Evolutionary conservation across 1,140 invertebrate species (phyloP).

Genomic region (Proctacanthus coquilletti): DNA sequence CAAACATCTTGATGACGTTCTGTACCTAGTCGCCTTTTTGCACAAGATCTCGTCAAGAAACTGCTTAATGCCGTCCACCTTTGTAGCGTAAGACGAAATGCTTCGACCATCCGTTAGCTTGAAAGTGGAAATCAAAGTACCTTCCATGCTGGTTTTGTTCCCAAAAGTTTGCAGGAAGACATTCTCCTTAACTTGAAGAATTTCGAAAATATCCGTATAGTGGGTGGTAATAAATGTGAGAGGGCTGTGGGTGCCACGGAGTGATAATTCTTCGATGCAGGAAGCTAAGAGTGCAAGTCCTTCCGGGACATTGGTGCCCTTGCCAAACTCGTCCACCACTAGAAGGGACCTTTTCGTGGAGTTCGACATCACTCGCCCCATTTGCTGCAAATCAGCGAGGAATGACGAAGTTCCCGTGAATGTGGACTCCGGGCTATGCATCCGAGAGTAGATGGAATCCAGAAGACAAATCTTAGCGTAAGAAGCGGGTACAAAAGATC

Average conservation of each 20-base stretch:
- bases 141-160: not conserved
- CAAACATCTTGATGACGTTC: no score
- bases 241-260: not conserved
- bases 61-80: not conserved
- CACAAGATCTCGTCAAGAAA: not conserved
- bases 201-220: not conserved
- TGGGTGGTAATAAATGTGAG: slow-evolving; percentile 1
- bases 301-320: slow-evolving; percentile 55
- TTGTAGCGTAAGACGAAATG: not conserved
- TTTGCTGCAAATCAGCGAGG: slow-evolving; percentile 55
- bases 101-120: not conserved
- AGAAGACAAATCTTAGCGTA: slow-evolving; percentile 44
- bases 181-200: not conserved
- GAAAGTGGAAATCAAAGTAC: not conserved
- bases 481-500: slow-evolving; percentile 66
- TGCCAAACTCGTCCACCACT: slow-evolving; percentile 73
- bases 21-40: not conserved
- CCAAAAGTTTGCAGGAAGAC: not conserved
- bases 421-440: slow-evolving; percentile 48
- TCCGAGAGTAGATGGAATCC: slow-evolving; percentile 52
- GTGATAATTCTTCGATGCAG: not conserved
- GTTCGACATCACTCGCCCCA: slow-evolving; percentile 42
- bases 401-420: slow-evolving; percentile 61
- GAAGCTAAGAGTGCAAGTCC: slow-evolving; percentile 42
- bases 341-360: slow-evolving; percentile 47